Evolutionary conservation across 2,797 vertebrate genomes (phyloP).

Genomic region (Eulemur albifrons): DNA sequence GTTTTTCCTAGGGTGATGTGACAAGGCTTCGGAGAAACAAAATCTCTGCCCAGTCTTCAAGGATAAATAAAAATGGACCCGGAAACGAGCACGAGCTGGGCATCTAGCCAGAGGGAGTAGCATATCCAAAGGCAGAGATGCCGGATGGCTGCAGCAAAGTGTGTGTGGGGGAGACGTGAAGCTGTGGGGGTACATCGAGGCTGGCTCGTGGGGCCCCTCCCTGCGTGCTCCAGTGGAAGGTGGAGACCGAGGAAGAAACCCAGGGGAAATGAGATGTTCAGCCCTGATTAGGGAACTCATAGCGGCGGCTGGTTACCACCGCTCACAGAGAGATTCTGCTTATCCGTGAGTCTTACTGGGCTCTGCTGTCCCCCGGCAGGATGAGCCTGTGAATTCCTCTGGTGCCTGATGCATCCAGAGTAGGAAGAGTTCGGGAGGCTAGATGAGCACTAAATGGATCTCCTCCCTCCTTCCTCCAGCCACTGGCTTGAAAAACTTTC

Average conservation of each 20-base stretch:
- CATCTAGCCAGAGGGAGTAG: background rate
- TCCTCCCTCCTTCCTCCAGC: background rate
- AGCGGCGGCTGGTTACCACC: background rate
- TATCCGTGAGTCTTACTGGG: background rate
- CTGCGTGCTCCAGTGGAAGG: fast-evolving
- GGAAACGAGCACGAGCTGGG: background rate
- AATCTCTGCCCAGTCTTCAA: background rate
- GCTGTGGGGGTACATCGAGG: background rate
- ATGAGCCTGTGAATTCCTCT: background rate
- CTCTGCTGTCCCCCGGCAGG: background rate
- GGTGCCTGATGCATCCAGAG: background rate
- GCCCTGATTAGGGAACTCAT: background rate
- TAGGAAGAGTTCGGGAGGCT: background rate
- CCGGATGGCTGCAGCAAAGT: background rate
- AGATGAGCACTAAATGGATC: background rate
- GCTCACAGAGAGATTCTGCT: background rate
- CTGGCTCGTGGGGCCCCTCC: background rate
- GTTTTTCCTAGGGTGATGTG: background rate
- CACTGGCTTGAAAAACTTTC: background rate
- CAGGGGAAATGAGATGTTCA: background rate
- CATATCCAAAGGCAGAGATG: background rate
- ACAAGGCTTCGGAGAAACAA: conserved; percentile 25
- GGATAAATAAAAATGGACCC: background rate
- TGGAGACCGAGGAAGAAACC: background rate
- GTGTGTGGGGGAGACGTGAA: fast-evolving